Conservation (phyloP, 2,797 vertebrate genomes). For the Arctocebus calabarensis region DNA sequence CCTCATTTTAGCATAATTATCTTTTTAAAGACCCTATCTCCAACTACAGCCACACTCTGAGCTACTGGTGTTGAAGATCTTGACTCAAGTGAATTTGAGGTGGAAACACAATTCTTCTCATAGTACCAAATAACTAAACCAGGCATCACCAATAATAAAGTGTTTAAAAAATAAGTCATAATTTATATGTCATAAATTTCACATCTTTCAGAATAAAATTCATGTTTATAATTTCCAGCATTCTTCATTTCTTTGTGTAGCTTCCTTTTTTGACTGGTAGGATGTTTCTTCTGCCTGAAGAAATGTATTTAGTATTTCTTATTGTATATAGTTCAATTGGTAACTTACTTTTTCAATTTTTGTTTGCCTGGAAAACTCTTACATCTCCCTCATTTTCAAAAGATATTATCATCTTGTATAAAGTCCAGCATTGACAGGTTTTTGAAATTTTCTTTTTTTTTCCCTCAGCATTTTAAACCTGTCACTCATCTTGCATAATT, state of each 20-base stretch:
- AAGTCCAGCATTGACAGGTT: not conserved
- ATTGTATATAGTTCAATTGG: not conserved
- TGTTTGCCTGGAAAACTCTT: slow-evolving; percentile 17
- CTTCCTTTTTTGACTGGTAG: slow-evolving; percentile 8
- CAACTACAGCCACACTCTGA: not conserved
- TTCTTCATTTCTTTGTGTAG: slow-evolving; percentile 26
- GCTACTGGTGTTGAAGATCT: not conserved
- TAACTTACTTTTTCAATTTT: slow-evolving; percentile 40
- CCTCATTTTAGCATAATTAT: not conserved
- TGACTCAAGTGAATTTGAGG: not conserved
- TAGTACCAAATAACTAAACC: not conserved
- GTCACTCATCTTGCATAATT: not conserved
- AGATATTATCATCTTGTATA: not conserved
- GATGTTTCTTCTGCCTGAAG: slow-evolving; percentile 20
- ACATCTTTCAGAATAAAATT: not conserved
- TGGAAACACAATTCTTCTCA: not conserved
- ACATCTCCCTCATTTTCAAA: slow-evolving; percentile 32
- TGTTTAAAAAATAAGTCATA: not conserved
- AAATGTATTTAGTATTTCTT: slow-evolving; percentile 44
- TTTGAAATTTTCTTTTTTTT: not conserved
- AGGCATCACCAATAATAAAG: not conserved
- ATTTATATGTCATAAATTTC: not conserved
- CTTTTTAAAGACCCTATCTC: not conserved
- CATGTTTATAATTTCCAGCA: not conserved
- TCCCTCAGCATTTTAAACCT: not conserved